Percentiles rank a stretch among this genome's conserved stretches.
phyloP scores from a whole-genome alignment of 2,113 vertebrate species.

The Petrocephalus microphthalmus region DNA sequence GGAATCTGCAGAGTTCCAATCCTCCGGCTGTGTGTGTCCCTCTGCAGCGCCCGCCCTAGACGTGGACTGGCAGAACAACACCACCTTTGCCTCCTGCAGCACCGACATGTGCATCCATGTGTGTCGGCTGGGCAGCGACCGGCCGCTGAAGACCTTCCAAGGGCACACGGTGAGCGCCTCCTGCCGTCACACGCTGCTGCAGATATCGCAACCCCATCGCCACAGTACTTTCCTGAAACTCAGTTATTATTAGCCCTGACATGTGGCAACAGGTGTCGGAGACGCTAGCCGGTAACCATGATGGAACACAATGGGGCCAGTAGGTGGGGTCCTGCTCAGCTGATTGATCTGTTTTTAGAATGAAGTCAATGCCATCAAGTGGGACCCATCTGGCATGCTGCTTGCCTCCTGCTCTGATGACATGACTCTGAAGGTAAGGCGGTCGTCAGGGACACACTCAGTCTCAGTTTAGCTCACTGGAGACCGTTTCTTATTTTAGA shows the following conservation, averaged over 20 bases:
- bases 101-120: slow-evolving; percentile 98
- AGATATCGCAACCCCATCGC: background rate
- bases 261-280: background rate
- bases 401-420: slow-evolving; percentile 93
- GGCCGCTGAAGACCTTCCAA: slow-evolving; percentile 91
- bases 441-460: background rate
- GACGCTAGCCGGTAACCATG: background rate
- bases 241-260: background rate
- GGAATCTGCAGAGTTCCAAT: background rate
- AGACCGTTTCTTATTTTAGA: background rate
- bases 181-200: background rate
- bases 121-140: slow-evolving; percentile 85
- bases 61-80: slow-evolving; percentile 97
- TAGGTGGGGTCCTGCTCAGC: background rate
- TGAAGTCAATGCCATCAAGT: slow-evolving; percentile 94
- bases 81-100: slow-evolving; percentile 89
- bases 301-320: background rate
- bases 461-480: background rate
- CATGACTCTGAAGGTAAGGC: slow-evolving; percentile 87
- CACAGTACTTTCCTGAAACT: background rate
- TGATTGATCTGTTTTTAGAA: slow-evolving; percentile 62
- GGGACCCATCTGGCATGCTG: slow-evolving; percentile 91
- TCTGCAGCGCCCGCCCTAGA: slow-evolving; percentile 82
- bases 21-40: background rate
- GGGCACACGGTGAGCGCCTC: slow-evolving; percentile 74